Conservation (phyloP, 2,888 invertebrate species). For the Liodrosophila aerea region DNA sequence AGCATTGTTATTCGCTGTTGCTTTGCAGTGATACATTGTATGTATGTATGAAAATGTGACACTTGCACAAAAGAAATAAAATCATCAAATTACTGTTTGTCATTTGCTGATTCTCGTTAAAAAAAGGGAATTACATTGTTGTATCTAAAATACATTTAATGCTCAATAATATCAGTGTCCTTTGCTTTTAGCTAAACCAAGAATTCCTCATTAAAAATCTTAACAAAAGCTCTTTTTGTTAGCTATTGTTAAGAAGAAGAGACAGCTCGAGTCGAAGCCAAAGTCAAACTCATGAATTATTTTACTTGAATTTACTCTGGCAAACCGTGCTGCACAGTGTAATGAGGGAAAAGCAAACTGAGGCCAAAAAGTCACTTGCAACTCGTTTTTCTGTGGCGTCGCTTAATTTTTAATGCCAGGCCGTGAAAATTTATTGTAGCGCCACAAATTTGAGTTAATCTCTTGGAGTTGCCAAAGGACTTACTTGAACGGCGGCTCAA, state of each 20-base stretch:
- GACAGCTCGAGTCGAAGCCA: no score
- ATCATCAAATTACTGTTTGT: no score
- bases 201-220: no score
- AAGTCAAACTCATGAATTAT: no score
- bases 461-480: conserved; percentile 54
- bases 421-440: conserved; percentile 76
- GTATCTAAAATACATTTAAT: conserved; percentile 16
- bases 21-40: no score
- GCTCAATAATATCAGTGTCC: conserved; percentile 11
- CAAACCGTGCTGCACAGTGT: neutral
- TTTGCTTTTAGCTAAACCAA: conserved; percentile 2
- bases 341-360: conserved; percentile 6
- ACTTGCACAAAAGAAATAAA: no score
- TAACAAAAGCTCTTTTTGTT: no score
- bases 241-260: no score
- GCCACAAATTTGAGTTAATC: conserved; percentile 77
- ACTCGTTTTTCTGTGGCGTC: conserved; percentile 47
- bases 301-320: no score
- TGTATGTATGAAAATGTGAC: no score
- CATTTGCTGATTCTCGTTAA: conserved; percentile 3
- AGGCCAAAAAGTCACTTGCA: conserved; percentile 50
- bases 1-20: no score
- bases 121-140: conserved; percentile 11
- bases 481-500: conserved; percentile 21
- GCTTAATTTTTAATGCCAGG: conserved; percentile 79